These are phyloP conservation scores for Mechanitis messenoides DNA, from an alignment of 2,888 invertebrate genomes.

Conservation along the genomic window DNA sequence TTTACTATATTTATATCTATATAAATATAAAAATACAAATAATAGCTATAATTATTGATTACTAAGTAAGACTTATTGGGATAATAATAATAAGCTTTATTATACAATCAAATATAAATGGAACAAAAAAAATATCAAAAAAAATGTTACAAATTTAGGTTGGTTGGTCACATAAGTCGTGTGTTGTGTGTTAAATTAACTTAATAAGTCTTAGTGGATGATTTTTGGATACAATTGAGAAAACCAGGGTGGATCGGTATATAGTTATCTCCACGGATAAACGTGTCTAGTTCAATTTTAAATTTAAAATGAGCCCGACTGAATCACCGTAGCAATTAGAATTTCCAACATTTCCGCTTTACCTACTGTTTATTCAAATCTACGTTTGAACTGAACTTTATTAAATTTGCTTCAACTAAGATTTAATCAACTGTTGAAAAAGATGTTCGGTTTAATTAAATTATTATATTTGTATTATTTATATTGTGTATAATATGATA, in stretches of 20 bases:
- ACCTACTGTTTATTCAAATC: conserved; percentile 23
- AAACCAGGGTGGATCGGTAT: conserved; percentile 6
- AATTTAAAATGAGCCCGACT: conserved; percentile 47
- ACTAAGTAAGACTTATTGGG: no score
- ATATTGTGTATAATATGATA: not conserved
- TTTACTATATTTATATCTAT: no score
- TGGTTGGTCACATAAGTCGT: no score
- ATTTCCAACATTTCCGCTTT: conserved; percentile 47
- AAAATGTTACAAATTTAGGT: no score
- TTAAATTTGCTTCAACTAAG: conserved; percentile 3
- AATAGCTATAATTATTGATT: no score
- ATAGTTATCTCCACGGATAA: conserved; percentile 6
- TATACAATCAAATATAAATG: no score
- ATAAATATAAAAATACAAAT: no score
- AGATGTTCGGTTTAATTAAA: not conserved
- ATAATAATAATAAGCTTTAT: no score
- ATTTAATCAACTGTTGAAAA: conserved; percentile 1
- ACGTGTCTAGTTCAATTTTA: conserved; percentile 39
- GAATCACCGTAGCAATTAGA: conserved; percentile 47
- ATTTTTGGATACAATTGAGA: not conserved
- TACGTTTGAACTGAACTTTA: conserved; percentile 6
- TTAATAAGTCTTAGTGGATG: not conserved
- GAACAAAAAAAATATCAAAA: no score
- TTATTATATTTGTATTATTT: not conserved
- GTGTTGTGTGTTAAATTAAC: no score